Percentiles rank a stretch among this genome's conserved stretches.
These are phyloP conservation scores for Petrolisthes manimaculis DNA, from an alignment of 2,888 invertebrate genomes.

Conservation along the genomic window DNA sequence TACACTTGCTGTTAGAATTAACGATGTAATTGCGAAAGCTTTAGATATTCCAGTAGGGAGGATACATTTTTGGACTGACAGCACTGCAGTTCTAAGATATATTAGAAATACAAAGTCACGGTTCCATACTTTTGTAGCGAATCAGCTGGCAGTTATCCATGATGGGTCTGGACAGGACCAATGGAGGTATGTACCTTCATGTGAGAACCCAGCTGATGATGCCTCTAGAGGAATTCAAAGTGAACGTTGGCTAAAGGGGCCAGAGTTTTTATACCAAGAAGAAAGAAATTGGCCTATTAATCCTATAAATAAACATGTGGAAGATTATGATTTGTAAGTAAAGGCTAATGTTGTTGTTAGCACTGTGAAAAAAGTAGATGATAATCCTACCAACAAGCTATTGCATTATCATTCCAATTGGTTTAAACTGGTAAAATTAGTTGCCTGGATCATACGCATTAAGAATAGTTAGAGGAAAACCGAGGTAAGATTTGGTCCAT, in stretches of 20 bases:
- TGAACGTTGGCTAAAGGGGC: background rate
- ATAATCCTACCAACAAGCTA: background rate
- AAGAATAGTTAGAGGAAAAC: background rate
- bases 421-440: background rate
- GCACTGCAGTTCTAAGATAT: conserved; percentile 2
- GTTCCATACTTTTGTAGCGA: conserved; percentile 25
- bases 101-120: background rate
- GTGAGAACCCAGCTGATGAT: conserved; percentile 13
- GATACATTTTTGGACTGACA: conserved; percentile 7
- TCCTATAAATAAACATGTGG: background rate
- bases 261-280: background rate
- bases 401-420: background rate
- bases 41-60: background rate
- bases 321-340: background rate
- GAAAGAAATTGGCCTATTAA: conserved; percentile 6
- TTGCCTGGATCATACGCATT: background rate
- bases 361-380: background rate
- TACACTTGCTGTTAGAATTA: background rate
- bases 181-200: background rate
- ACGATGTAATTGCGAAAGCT: background rate
- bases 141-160: background rate
- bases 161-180: background rate
- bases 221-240: conserved; percentile 13
- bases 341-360: background rate
- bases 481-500: background rate